Percentiles rank a stretch among this genome's conserved stretches.
Evolutionary conservation across 2,113 vertebrate genomes (phyloP).

Genomic region (Candoia aspera): DNA sequence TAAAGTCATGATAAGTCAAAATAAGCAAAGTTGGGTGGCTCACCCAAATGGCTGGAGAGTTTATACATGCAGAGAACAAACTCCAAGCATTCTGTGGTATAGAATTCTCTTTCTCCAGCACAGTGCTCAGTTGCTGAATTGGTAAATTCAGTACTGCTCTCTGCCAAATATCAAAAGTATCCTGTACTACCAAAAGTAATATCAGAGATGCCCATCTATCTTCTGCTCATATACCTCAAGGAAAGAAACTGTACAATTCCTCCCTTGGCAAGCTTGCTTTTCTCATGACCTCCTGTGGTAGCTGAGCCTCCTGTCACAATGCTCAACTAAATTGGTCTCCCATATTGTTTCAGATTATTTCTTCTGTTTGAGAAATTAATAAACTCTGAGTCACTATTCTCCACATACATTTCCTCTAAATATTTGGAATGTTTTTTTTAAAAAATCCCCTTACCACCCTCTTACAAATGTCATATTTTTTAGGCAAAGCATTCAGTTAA

Average conservation of each 20-base stretch:
- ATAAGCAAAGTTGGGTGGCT: no score
- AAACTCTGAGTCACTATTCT: not conserved
- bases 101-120: no score
- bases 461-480: not conserved
- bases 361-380: not conserved
- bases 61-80: no score
- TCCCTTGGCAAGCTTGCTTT: not conserved
- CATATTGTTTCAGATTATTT: not conserved
- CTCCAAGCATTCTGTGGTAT: no score
- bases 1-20: no score
- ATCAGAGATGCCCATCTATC: not conserved
- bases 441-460: no score
- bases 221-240: not conserved
- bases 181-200: not conserved
- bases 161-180: no score
- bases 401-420: not conserved
- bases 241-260: not conserved
- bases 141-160: no score
- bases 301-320: not conserved
- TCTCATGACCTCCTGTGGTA: not conserved
- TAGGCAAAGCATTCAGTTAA: not conserved
- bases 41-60: no score
- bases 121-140: no score
- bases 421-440: not conserved
- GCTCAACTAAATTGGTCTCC: not conserved